Conservation (phyloP, 2,888 invertebrate genomes). For the Agrilus biguttatus region DNA sequence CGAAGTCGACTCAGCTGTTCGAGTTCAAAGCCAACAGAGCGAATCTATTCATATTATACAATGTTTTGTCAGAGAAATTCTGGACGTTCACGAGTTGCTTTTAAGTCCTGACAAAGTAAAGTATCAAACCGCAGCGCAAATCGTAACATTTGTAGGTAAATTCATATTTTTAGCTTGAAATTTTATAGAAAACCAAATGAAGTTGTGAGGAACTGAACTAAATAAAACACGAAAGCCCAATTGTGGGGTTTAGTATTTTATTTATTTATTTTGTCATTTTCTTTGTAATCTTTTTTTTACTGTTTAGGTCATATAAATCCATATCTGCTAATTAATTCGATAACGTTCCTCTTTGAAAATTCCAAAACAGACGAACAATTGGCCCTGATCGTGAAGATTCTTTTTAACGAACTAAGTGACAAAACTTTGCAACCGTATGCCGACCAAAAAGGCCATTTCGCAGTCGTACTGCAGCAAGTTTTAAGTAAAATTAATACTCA, state of each 20-base stretch:
- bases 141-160: slow-evolving; percentile 40
- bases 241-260: too few species aligned
- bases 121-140: slow-evolving; percentile 43
- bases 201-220: too few species aligned
- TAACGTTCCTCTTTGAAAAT: slow-evolving; percentile 44
- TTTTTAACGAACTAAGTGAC: slow-evolving; percentile 40
- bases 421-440: slow-evolving; percentile 24
- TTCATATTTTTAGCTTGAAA: background rate
- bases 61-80: slow-evolving; percentile 39
- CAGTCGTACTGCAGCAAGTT: slow-evolving; percentile 26
- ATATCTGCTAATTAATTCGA: slow-evolving; percentile 44
- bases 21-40: slow-evolving; percentile 27
- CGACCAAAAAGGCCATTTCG: slow-evolving; percentile 32
- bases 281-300: background rate
- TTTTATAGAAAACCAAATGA: too few species aligned
- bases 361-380: slow-evolving; percentile 43
- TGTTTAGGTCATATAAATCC: slow-evolving; percentile 43
- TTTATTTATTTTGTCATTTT: too few species aligned
- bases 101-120: slow-evolving; percentile 38
- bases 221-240: too few species aligned
- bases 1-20: slow-evolving; percentile 42
- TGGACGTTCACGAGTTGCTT: slow-evolving; percentile 40
- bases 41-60: slow-evolving; percentile 31
- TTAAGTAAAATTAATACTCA: slow-evolving; percentile 15
- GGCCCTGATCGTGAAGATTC: slow-evolving; percentile 44